Percentiles rank a stretch among this genome's conserved stretches.
phyloP scores from a whole-genome alignment of 2,113 vertebrate genomes.

The Felis catus region DNA sequence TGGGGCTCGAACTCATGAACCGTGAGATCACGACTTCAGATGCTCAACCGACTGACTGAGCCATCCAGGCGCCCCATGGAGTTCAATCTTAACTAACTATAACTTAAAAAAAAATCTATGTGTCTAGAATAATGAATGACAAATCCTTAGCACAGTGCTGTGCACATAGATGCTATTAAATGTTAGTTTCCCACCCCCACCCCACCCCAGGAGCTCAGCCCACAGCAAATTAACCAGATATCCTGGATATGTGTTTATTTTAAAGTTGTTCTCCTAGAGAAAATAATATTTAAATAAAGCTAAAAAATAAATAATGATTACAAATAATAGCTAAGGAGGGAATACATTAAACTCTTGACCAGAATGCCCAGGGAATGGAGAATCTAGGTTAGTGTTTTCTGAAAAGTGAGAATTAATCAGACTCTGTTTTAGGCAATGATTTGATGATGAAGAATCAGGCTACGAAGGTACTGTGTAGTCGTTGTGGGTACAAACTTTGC shows the following conservation, averaged over 20 bases:
- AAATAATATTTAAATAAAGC: constrained; percentile 13
- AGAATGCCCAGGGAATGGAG: neutral
- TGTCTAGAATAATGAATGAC: neutral
- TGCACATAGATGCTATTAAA: neutral
- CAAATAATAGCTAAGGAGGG: neutral
- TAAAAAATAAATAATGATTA: neutral
- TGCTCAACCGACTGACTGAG: too few species aligned
- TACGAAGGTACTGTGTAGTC: neutral
- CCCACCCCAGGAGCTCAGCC: neutral
- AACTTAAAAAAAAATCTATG: neutral
- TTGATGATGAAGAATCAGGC: neutral
- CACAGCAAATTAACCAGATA: neutral
- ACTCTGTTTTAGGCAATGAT: neutral
- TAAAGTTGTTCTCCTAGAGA: neutral
- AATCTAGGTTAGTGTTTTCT: neutral
- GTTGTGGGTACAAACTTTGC: neutral
- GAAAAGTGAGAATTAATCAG: neutral
- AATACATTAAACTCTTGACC: constrained; percentile 11
- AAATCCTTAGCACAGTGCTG: neutral
- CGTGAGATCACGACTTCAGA: too few species aligned
- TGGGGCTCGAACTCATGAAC: too few species aligned
- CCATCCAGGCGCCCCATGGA: neutral
- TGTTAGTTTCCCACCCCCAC: neutral
- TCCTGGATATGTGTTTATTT: neutral
- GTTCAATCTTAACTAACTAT: neutral